These are phyloP conservation scores for Chamaetylas fuelleborni DNA, from an alignment of 2,113 vertebrate species.

Conservation along the genomic window DNA sequence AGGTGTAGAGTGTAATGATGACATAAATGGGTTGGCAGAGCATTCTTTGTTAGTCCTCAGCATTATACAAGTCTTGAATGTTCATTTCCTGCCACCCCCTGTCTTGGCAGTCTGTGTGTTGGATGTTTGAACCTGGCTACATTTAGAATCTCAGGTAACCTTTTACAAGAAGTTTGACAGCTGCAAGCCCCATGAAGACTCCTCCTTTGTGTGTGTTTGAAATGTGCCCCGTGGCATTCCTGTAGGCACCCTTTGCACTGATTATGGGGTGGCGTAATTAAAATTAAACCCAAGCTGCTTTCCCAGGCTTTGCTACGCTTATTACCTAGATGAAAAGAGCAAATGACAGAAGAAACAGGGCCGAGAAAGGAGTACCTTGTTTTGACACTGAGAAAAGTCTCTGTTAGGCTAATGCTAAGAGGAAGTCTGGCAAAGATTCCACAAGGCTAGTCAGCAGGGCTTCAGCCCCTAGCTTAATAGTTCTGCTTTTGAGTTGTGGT, in stretches of 20 bases:
- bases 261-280: background rate
- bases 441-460: background rate
- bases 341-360: background rate
- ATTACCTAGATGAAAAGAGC: background rate
- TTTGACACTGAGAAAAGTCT: background rate
- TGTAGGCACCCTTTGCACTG: accelerated
- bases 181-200: background rate
- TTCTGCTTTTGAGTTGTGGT: background rate
- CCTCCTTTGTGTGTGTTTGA: background rate
- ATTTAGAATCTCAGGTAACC: background rate
- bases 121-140: background rate
- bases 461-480: background rate
- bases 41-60: background rate
- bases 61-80: background rate
- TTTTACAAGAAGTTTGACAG: background rate
- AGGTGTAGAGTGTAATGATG: background rate
- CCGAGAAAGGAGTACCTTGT: background rate
- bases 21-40: too few relatives aligned
- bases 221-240: background rate
- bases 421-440: background rate
- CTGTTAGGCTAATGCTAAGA: background rate
- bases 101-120: background rate
- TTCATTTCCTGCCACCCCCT: accelerated
- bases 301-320: background rate
- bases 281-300: background rate